Evolutionary conservation across 2,888 invertebrate species (phyloP).

Genomic region (Himalopsyche anomala): DNA sequence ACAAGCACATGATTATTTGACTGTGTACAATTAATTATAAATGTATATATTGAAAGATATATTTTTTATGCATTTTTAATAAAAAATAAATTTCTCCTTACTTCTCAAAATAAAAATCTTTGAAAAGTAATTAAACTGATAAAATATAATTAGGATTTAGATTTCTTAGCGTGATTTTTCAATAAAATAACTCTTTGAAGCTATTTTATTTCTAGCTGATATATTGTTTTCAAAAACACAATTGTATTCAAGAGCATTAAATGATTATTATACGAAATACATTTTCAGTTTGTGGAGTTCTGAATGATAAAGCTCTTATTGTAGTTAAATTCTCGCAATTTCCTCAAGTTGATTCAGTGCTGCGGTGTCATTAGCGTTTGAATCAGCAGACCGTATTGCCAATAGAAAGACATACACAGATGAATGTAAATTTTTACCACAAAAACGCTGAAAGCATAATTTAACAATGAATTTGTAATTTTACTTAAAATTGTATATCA

Average conservation of each 20-base stretch:
- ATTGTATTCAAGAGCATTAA: background rate
- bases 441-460: too few relatives aligned
- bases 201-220: background rate
- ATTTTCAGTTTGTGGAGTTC: slow-evolving; percentile 22
- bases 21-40: too few relatives aligned
- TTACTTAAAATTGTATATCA: too few relatives aligned
- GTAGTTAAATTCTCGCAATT: slow-evolving; percentile 16
- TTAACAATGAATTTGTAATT: too few relatives aligned
- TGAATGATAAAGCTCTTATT: slow-evolving; percentile 25
- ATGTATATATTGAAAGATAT: too few relatives aligned
- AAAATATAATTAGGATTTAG: too few relatives aligned
- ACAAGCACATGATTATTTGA: too few relatives aligned
- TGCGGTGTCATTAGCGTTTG: slow-evolving; percentile 27
- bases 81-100: too few relatives aligned
- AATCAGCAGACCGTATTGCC: slow-evolving; percentile 30
- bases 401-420: background rate
- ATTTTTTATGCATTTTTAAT: too few relatives aligned
- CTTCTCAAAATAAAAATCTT: too few relatives aligned
- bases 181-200: background rate
- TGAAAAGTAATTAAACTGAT: too few relatives aligned
- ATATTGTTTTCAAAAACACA: background rate
- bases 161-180: background rate
- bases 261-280: slow-evolving; percentile 5
- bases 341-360: slow-evolving; percentile 23
- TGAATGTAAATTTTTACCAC: background rate